A percentile compares a stretch with the other conserved stretches of the same genome.
Evolutionary conservation across 2,888 invertebrate species (phyloP).

Genomic region (Synergus umbraculus): DNA sequence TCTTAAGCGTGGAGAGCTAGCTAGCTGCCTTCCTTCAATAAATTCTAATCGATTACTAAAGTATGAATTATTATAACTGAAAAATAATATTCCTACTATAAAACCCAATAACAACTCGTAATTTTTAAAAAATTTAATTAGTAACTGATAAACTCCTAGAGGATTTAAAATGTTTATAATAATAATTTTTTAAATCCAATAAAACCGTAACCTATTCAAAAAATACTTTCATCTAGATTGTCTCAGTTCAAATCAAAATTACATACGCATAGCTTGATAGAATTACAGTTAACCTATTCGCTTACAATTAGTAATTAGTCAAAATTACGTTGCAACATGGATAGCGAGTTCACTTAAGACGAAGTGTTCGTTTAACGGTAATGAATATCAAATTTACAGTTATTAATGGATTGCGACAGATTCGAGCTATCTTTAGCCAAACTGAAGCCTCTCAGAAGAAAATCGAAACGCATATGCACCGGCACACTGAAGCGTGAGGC

Average conservation of each 20-base stretch:
- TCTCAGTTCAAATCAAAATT: too few species aligned
- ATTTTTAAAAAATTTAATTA: too few species aligned
- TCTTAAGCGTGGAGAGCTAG: background rate
- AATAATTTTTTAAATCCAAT: too few species aligned
- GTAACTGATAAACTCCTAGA: too few species aligned
- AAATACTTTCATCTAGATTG: too few species aligned
- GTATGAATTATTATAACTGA: background rate
- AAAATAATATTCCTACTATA: background rate
- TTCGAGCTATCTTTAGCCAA: background rate
- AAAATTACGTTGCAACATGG: conserved; percentile 16
- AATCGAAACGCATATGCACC: background rate
- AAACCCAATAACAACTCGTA: too few species aligned
- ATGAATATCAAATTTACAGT: conserved; percentile 29
- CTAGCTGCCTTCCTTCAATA: background rate
- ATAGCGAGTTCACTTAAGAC: background rate
- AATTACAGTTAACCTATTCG: background rate
- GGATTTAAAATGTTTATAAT: too few species aligned
- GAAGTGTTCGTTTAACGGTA: conserved; percentile 15
- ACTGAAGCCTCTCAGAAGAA: background rate
- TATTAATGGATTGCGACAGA: conserved; percentile 7
- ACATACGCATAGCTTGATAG: background rate
- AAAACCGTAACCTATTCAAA: too few species aligned
- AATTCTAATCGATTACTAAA: conserved; percentile 29
- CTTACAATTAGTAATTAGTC: background rate
- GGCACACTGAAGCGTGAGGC: background rate